These are phyloP conservation scores for Balearica regulorum DNA, from an alignment of 2,797 vertebrate species.

Conservation along the genomic window DNA sequence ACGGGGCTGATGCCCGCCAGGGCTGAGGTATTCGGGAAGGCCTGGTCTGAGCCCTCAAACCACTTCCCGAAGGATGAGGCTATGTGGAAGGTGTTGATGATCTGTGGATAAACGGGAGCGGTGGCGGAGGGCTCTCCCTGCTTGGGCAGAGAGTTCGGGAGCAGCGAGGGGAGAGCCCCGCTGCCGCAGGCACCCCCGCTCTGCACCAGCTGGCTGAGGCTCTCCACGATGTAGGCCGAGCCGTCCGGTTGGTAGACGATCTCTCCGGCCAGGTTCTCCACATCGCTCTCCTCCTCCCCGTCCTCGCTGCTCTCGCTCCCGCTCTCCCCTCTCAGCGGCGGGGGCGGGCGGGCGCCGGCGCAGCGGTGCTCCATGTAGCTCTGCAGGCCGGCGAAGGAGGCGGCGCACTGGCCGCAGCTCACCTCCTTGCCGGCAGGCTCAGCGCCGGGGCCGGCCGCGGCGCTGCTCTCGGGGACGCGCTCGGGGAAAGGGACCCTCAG, in stretches of 20 bases:
- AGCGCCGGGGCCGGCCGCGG: slow-evolving; percentile 50
- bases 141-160: slow-evolving; percentile 89
- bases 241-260: slow-evolving; percentile 98
- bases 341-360: slow-evolving; percentile 82
- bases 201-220: slow-evolving; percentile 97
- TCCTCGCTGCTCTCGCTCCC: slow-evolving; percentile 91
- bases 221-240: slow-evolving; percentile 99
- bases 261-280: slow-evolving; percentile 97
- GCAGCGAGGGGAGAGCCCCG: slow-evolving; percentile 77
- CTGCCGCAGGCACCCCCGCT: slow-evolving; percentile 78
- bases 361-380: slow-evolving; percentile 98
- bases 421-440: slow-evolving; percentile 75
- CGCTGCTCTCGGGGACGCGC: slow-evolving; percentile 65
- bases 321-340: slow-evolving; percentile 83
- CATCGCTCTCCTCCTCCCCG: slow-evolving; percentile 93
- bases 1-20: slow-evolving; percentile 97
- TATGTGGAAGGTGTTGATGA: slow-evolving; percentile 99
- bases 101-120: slow-evolving; percentile 93
- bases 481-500: slow-evolving; percentile 77
- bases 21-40: slow-evolving; percentile 99
- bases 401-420: slow-evolving; percentile 77
- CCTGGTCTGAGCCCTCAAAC: slow-evolving; percentile 97
- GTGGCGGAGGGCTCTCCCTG: slow-evolving; percentile 83
- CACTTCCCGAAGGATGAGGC: slow-evolving; percentile 99
- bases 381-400: slow-evolving; percentile 80